phyloP scores from a whole-genome alignment of 1,140 invertebrate genomes.

The Drosophila mojavensis region DNA sequence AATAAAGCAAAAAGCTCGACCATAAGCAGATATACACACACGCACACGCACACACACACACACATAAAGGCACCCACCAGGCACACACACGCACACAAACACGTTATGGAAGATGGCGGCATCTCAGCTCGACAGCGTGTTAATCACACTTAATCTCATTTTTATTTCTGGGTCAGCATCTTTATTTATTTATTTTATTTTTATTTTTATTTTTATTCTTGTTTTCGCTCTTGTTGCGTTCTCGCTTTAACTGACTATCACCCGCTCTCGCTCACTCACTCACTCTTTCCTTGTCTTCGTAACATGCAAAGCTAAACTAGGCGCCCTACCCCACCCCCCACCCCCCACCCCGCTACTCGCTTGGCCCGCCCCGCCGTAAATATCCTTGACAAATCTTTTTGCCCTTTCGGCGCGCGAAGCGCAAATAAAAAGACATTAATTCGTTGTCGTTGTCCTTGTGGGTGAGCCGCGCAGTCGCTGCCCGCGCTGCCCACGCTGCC shows the following conservation, averaged over 20 bases:
- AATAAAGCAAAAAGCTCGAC: slow-evolving; percentile 53
- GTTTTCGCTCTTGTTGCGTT: slow-evolving; percentile 13
- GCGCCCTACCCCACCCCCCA: slow-evolving; percentile 15
- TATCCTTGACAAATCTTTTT: slow-evolving; percentile 82
- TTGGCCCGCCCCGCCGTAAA: slow-evolving; percentile 61
- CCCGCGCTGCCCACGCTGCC: background rate
- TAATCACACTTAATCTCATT: slow-evolving; percentile 84
- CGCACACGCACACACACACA: slow-evolving; percentile 9
- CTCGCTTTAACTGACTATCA: no score
- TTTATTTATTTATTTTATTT: slow-evolving; percentile 65
- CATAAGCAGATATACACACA: slow-evolving; percentile 4
- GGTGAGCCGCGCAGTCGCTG: slow-evolving; percentile 21
- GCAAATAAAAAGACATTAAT: slow-evolving; percentile 82
- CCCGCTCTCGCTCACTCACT: background rate
- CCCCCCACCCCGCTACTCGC: background rate
- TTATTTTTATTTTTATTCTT: slow-evolving; percentile 32
- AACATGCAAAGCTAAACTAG: slow-evolving; percentile 64
- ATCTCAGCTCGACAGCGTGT: slow-evolving; percentile 73
- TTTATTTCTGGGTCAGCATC: slow-evolving; percentile 83
- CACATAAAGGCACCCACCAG: background rate
- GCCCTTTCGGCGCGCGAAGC: slow-evolving; percentile 76
- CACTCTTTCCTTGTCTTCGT: slow-evolving; percentile 2
- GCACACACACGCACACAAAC: slow-evolving; percentile 18
- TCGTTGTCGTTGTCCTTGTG: slow-evolving; percentile 69
- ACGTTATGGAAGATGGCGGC: slow-evolving; percentile 53